Evolutionary conservation across 2,888 invertebrate genomes (phyloP).

Genomic region (Tenodera sinensis): DNA sequence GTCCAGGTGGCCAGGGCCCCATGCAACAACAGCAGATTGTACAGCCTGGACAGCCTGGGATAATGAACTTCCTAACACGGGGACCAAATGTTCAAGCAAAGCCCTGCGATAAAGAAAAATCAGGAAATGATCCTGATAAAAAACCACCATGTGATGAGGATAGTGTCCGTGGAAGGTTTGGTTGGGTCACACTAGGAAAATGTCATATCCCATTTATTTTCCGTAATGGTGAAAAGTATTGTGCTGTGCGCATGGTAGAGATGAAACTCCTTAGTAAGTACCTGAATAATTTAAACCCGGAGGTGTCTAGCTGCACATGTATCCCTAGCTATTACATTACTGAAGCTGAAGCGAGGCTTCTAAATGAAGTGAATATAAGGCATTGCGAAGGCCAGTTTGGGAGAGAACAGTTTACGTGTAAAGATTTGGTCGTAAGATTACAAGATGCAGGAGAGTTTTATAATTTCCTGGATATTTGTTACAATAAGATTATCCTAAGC

Average conservation of each 20-base stretch:
- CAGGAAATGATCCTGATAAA: constrained; percentile 25
- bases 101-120: constrained; percentile 35
- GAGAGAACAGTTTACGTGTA: constrained; percentile 75
- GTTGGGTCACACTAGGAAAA: constrained; percentile 86
- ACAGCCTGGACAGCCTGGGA: constrained; percentile 33
- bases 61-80: constrained; percentile 25
- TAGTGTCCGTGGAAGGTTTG: constrained; percentile 62
- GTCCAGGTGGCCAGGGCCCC: constrained; percentile 14
- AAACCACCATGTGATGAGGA: constrained; percentile 41
- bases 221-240: constrained; percentile 76
- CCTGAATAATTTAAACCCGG: constrained; percentile 81
- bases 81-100: not conserved
- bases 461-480: constrained; percentile 85
- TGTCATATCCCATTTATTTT: constrained; percentile 85
- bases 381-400: constrained; percentile 92
- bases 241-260: constrained; percentile 93
- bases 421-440: constrained; percentile 85
- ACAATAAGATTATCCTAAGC: constrained; percentile 72
- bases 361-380: constrained; percentile 88
- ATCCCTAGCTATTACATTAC: constrained; percentile 92
- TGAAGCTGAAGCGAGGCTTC: constrained; percentile 80
- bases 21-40: constrained; percentile 21
- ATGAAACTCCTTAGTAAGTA: constrained; percentile 85
- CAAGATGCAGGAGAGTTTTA: constrained; percentile 88
- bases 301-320: constrained; percentile 86